Percentiles rank a stretch among this genome's conserved stretches.
phyloP scores from a whole-genome alignment of 2,113 vertebrate genomes.

The Hyperopisus bebe region DNA sequence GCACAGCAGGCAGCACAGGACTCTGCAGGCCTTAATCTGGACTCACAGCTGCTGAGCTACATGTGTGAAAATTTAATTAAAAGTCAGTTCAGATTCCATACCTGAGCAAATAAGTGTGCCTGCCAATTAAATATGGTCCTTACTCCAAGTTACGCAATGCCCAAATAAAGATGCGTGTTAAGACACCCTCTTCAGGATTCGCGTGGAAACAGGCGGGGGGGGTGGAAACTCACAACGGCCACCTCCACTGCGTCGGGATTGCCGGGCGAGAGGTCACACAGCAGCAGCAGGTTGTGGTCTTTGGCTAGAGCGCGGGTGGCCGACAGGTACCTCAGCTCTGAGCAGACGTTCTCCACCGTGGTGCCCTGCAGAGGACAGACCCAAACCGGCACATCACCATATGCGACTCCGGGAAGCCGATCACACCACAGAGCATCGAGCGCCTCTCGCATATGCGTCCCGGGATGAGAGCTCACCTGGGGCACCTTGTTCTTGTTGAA shows the following conservation, averaged over 20 bases:
- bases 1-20: not conserved
- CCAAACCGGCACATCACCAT: not conserved
- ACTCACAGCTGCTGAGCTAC: not conserved
- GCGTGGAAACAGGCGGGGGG: not conserved
- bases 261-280: constrained; percentile 77
- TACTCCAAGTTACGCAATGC: not conserved
- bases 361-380: constrained; percentile 67
- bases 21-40: not conserved
- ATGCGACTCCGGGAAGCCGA: not conserved
- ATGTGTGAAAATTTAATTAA: not conserved
- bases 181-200: not conserved
- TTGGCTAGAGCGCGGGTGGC: constrained; percentile 69
- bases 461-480: constrained; percentile 58
- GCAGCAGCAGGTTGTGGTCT: constrained; percentile 72
- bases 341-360: constrained; percentile 84
- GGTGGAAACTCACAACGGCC: constrained; percentile 72
- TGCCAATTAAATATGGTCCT: not conserved
- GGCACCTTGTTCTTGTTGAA: constrained; percentile 80
- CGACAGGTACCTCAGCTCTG: constrained; percentile 79
- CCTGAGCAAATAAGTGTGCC: not conserved
- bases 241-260: constrained; percentile 77
- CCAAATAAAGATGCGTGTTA: not conserved
- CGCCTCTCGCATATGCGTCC: not conserved
- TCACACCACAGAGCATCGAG: not conserved
- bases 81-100: not conserved